Base-by-base conservation (phyloP, 1,140 invertebrate species). In the Ladona fulva region DNA sequence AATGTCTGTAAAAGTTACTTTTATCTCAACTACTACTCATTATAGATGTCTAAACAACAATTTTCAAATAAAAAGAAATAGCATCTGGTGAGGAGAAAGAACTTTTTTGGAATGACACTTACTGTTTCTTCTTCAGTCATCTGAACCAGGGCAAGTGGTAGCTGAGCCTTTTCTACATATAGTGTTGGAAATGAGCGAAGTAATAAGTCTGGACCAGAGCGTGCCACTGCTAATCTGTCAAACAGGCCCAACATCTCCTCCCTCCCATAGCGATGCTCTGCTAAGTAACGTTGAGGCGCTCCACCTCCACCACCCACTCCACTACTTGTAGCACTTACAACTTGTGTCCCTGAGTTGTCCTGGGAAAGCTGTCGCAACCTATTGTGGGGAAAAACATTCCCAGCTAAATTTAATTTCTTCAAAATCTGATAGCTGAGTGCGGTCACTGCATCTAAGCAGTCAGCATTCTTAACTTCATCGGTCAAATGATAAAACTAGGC, bases 211-310 rank as follows among this genome's bases (percentile, higher is more conserved):
- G 52, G 52, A 19, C n/a, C 52, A 66, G 52, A 66, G 52, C 52
- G 52, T 6, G 52, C 14, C 1, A 66, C 52, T 66, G 52, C 52
- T 77, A 88, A 88, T 80, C 90, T 89, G 81, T 93, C 90, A 82
- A 91, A 95, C 42, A 96, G 83, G 73, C 93, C 92, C 78, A 97
- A 85, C 94, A 97, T 95, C 83, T 96, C 94, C 86, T 97, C 95
- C 80, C 94, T 87, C 37, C 93, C 94, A 81, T 96, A 96, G 78
- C 91, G 87, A 88, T 91, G 89, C 80, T 94, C 91, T 80, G 92
- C 92, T 77, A 92, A 88, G 84, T 89, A 90, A 52, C 85, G 85
- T 78, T 85, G 87, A 78, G 80, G 82, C 78, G 29, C 75, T 52
- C 76, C 22, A 76, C 87, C 87, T 80, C 86, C 86, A 78, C 83